These are phyloP conservation scores for Nomada hirtipes DNA, from an alignment of 2,888 invertebrate genomes.

Conservation along the genomic window DNA sequence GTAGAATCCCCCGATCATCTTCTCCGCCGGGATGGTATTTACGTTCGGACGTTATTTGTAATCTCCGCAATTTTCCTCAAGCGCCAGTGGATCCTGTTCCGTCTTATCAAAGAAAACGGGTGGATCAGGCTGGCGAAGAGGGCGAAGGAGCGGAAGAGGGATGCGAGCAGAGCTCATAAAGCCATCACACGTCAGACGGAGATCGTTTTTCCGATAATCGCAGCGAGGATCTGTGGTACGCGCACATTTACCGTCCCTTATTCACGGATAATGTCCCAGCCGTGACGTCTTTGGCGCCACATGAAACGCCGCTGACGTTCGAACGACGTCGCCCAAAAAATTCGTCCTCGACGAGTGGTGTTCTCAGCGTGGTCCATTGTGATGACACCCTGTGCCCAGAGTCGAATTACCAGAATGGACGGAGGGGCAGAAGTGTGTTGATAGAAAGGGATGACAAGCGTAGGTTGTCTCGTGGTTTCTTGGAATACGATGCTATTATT, in stretches of 20 bases:
- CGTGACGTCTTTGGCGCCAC: constrained; percentile 52
- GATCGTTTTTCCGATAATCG: constrained; percentile 71
- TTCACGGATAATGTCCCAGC: constrained; percentile 55
- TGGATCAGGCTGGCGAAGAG: neutral
- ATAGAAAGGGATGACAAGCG: too few relatives aligned
- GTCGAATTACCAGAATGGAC: too few relatives aligned
- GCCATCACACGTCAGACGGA: constrained; percentile 60
- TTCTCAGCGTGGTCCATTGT: neutral
- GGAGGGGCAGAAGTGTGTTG: too few relatives aligned
- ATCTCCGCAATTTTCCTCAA: constrained; percentile 56
- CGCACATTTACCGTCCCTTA: constrained; percentile 44
- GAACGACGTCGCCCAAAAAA: constrained; percentile 29
- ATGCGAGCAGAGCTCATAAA: constrained; percentile 55
- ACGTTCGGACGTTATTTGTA: constrained; percentile 51
- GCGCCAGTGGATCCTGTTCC: constrained; percentile 26
- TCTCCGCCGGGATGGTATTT: constrained; percentile 29
- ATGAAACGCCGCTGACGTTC: constrained; percentile 20
- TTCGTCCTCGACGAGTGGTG: constrained; percentile 11
- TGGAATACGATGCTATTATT: too few relatives aligned
- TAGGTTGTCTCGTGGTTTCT: too few relatives aligned
- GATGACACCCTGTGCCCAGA: too few relatives aligned
- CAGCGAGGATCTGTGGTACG: constrained; percentile 47
- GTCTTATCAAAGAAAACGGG: constrained; percentile 26
- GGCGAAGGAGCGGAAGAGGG: neutral
- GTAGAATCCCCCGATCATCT: constrained; percentile 32